Evolutionary conservation across 2,113 vertebrate species (phyloP).

Genomic region (Isichthys henryi): DNA sequence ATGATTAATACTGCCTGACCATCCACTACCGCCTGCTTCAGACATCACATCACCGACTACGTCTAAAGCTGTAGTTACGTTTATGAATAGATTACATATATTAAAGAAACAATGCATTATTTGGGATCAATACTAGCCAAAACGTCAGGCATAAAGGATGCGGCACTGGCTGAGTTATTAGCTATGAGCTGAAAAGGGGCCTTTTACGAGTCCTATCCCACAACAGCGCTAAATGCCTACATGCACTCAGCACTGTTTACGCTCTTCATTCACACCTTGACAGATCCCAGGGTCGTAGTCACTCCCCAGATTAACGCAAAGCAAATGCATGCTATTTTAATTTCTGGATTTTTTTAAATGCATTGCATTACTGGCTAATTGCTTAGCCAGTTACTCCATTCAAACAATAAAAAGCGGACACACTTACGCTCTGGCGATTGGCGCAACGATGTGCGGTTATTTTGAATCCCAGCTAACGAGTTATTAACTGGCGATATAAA

Average conservation of each 20-base stretch:
- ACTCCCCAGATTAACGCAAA: neutral
- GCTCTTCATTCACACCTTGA: neutral
- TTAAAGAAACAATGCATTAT: neutral
- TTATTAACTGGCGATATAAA: neutral
- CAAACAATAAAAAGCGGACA: constrained; percentile 47
- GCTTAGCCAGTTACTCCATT: constrained; percentile 33
- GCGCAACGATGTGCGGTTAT: neutral
- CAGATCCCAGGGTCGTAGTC: neutral
- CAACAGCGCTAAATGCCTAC: neutral
- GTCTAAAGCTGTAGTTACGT: neutral
- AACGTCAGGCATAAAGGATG: neutral
- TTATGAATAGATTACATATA: neutral
- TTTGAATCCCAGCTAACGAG: neutral
- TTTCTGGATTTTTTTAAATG: constrained; percentile 19
- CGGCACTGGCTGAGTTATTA: neutral
- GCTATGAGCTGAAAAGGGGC: neutral
- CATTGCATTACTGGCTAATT: neutral
- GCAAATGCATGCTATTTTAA: constrained; percentile 8
- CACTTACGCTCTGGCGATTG: constrained; percentile 42
- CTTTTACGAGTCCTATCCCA: neutral
- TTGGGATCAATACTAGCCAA: neutral
- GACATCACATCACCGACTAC: neutral
- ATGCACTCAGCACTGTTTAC: neutral
- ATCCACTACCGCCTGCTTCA: neutral
- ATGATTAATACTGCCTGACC: neutral